These are phyloP conservation scores for Leptopilina syphax DNA, from an alignment of 2,888 invertebrate genomes.

Conservation along the genomic window DNA sequence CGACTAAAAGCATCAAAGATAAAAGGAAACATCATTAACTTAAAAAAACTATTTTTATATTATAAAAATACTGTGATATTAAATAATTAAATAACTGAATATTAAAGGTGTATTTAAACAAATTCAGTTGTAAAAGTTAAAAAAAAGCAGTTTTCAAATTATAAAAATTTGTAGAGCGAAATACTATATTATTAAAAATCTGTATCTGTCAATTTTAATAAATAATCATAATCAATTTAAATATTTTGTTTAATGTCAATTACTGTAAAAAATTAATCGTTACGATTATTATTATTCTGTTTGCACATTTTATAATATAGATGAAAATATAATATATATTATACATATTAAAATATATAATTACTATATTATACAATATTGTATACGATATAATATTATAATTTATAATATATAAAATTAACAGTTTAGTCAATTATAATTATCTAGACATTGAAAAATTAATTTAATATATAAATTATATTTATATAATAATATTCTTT, in stretches of 20 bases:
- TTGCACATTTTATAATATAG: no score
- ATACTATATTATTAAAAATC: neutral
- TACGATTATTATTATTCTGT: no score
- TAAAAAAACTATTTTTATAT: neutral
- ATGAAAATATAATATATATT: neutral
- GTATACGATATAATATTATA: no score
- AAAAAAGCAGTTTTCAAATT: neutral
- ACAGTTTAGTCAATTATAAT: no score
- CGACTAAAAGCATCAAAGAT: neutral
- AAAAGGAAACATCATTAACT: neutral
- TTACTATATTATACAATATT: neutral
- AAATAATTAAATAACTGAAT: neutral
- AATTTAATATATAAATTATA: no score
- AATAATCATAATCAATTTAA: conserved; percentile 3
- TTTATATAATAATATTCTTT: no score
- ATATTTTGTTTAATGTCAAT: conserved; percentile 1
- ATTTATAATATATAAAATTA: no score
- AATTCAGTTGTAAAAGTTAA: neutral
- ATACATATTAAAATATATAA: neutral
- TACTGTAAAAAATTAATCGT: neutral
- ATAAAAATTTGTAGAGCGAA: conserved; percentile 16
- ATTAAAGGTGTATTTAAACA: neutral
- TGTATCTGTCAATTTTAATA: conserved; percentile 23
- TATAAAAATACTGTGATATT: conserved; percentile 19
- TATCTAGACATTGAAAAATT: no score